Evolutionary conservation across 2,113 vertebrate species (phyloP), one percentile per base, ranked within the genome.

Genomic region (Tretioscincus oriximinensis): DNA sequence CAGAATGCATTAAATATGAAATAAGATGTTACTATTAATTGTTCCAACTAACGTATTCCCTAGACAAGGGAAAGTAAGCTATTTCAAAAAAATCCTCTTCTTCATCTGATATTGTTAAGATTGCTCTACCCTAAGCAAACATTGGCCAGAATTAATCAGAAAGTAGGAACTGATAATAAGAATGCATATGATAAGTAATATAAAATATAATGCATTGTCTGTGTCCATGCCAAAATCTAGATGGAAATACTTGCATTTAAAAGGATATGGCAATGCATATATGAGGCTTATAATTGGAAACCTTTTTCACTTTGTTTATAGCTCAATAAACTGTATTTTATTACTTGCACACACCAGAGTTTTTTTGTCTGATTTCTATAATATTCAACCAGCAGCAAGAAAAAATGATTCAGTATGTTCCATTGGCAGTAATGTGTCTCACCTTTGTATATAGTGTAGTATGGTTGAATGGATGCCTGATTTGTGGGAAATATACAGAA

Each of bases 271-370:
- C 64, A 73, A 61, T 61, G 70, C 77, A 49, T 54, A 67, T 71
- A 77, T 29, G 22, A 64, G 69, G 76, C 83, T 75, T 65, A 10
- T 10, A 73, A 18, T 1, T 29, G 70, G 82, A 84, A 47, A 0
- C 26, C 35, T 82, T 82, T 45, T 76, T 2, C 0, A 5, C 83
- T 87, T 85, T 74, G 64, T 76, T 88, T 78, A 71, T 2, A 81
- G 5, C 85, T 82, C 10, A 1, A 47, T 76, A 72, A 65, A 73
- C 47, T 66, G 35, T 41, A 49, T 51, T 66, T 73, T 71, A 78
- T 26, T 47, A 60, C 12, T 78, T 68, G 81, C 60, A 47, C 41
- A 73, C 7, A 8, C 29, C 5, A 51, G 80, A 8, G 76, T n/a
- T 65, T 4, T 24, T 41, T 5, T 79, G 41, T 51, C 54, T 73